Conservation (phyloP, 1,140 invertebrate genomes). For the Drosophila insularis region DNA sequence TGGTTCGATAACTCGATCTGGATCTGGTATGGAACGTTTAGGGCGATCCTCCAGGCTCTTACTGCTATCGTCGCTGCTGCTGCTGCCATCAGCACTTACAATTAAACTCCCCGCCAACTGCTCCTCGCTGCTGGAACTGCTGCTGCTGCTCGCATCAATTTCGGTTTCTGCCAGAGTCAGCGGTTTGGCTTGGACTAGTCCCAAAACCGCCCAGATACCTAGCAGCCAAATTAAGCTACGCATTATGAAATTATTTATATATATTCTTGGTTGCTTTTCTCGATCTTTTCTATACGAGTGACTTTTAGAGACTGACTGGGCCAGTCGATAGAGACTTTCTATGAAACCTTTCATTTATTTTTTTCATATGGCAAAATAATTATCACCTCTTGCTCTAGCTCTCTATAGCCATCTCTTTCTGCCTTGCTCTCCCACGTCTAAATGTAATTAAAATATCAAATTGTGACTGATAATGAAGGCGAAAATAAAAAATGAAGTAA, state of each 20-base stretch:
- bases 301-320: conserved; percentile 2
- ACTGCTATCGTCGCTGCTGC: background rate
- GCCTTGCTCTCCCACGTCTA: conserved; percentile 17
- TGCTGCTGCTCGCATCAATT: background rate
- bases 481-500: background rate
- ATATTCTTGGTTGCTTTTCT: background rate
- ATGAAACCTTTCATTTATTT: conserved; percentile 1
- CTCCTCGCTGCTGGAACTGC: background rate
- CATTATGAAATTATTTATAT: background rate
- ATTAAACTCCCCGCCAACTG: too few species aligned
- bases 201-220: background rate
- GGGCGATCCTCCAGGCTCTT: background rate
- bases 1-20: background rate
- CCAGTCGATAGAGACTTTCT: background rate
- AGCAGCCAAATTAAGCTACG: background rate
- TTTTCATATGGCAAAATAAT: conserved; percentile 6
- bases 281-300: conserved; percentile 1
- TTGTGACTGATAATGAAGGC: conserved; percentile 25
- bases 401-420: background rate
- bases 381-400: conserved; percentile 8
- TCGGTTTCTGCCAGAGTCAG: background rate
- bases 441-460: conserved; percentile 35
- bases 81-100: background rate
- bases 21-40: background rate
- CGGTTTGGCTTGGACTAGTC: background rate